Percentiles rank a stretch among this genome's conserved stretches.
These are phyloP conservation scores for Sinonovacula constricta DNA, from an alignment of 1,140 invertebrate genomes.

Conservation along the genomic window DNA sequence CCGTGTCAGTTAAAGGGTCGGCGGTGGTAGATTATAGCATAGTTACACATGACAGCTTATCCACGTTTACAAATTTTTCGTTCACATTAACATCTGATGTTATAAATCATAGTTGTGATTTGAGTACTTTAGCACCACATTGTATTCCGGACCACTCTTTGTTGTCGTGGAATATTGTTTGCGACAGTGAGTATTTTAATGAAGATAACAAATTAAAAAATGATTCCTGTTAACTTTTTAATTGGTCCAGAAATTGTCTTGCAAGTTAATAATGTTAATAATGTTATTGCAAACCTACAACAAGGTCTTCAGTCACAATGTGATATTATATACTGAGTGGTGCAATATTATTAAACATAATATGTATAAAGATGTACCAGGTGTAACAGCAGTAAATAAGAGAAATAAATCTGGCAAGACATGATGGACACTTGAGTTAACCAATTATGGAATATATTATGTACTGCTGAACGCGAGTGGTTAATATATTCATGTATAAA, in stretches of 20 bases:
- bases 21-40: not conserved
- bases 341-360: constrained; percentile 10
- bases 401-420: constrained; percentile 5
- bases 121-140: not conserved
- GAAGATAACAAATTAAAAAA: no score
- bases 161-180: not conserved
- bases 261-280: not conserved
- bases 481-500: not conserved
- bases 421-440: constrained; percentile 4
- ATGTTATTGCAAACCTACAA: not conserved
- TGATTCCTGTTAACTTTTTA: not conserved
- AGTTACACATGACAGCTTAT: constrained; percentile 14
- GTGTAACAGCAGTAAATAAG: not conserved
- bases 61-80: not conserved
- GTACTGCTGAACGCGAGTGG: not conserved
- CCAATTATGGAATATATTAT: not conserved
- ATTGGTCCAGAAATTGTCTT: not conserved
- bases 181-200: no score
- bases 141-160: constrained; percentile 15
- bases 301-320: not conserved
- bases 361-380: constrained; percentile 20
- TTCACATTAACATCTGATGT: not conserved
- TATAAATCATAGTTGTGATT: not conserved
- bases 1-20: not conserved
- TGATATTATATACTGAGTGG: constrained; percentile 26